phyloP scores from a whole-genome alignment of 2,797 vertebrate species.

The Acanthornis magna region DNA sequence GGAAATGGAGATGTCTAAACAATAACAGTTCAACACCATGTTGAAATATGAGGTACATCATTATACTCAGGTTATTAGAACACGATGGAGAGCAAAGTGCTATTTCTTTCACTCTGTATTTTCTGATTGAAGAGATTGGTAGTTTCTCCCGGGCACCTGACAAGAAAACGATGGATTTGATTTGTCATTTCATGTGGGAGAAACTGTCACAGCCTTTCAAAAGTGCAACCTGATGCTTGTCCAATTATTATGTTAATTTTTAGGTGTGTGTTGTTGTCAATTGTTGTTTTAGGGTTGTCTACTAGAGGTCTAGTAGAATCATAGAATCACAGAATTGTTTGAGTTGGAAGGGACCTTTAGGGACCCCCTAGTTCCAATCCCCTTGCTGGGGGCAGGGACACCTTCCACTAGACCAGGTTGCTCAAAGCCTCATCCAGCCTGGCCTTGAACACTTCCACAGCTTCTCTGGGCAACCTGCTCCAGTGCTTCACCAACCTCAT shows the following conservation, averaged over 20 bases:
- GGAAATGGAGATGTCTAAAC: not conserved
- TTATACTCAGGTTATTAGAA: not conserved
- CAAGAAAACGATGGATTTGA: not conserved
- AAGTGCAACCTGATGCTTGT: not conserved
- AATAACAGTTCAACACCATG: not conserved
- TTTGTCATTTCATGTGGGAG: not conserved
- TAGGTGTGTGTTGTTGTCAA: not conserved
- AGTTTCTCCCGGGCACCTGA: not conserved
- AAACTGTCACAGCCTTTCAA: not conserved
- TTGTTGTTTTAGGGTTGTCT: too few species aligned
- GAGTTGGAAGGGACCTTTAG: not conserved
- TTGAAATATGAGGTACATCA: not conserved
- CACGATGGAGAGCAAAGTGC: too few species aligned
- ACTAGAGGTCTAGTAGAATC: not conserved
- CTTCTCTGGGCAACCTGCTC: not conserved
- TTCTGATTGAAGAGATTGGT: not conserved
- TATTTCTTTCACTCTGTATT: not conserved
- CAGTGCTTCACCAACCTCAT: not conserved
- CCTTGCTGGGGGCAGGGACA: not conserved
- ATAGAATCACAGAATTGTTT: not conserved
- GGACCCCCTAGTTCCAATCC: not conserved
- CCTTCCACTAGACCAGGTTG: not conserved
- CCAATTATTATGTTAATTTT: not conserved
- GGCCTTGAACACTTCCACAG: not conserved
- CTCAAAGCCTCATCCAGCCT: not conserved